These are phyloP conservation scores for Tauraco hartlaubi DNA, from an alignment of 2,797 vertebrate species.

Conservation along the genomic window DNA sequence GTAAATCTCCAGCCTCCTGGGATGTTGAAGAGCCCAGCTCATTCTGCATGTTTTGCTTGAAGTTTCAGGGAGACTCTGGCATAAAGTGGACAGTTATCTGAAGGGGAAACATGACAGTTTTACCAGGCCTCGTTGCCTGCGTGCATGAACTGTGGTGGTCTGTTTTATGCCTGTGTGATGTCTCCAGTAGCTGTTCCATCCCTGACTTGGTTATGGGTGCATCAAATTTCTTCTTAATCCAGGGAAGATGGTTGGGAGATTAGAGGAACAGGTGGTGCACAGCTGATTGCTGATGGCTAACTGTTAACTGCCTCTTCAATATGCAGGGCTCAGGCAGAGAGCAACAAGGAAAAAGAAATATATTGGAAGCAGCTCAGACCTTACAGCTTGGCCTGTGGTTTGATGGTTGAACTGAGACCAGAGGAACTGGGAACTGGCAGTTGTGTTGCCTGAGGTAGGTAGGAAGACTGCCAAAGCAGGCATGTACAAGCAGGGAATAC, in stretches of 20 bases:
- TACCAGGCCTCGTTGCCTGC: not conserved
- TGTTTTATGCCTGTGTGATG: not conserved
- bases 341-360: not conserved
- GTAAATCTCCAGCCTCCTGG: not conserved
- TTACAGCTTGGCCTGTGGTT: not conserved
- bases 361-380: not conserved
- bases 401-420: not conserved
- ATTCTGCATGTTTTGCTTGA: not conserved
- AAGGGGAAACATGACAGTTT: not conserved
- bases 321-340: not conserved
- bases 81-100: not conserved
- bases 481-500: not conserved
- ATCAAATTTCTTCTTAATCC: not conserved
- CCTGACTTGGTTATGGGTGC: not conserved
- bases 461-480: not conserved
- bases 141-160: not conserved
- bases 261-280: constrained; percentile 44
- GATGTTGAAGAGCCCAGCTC: not conserved
- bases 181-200: not conserved
- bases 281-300: constrained; percentile 36
- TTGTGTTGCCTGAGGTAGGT: not conserved
- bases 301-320: constrained; percentile 5
- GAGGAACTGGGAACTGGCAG: not conserved
- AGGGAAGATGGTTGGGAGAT: not conserved
- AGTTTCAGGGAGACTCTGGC: not conserved